phyloP scores from a whole-genome alignment of 2,888 invertebrate species.

The Siphlonurus alternatus region DNA sequence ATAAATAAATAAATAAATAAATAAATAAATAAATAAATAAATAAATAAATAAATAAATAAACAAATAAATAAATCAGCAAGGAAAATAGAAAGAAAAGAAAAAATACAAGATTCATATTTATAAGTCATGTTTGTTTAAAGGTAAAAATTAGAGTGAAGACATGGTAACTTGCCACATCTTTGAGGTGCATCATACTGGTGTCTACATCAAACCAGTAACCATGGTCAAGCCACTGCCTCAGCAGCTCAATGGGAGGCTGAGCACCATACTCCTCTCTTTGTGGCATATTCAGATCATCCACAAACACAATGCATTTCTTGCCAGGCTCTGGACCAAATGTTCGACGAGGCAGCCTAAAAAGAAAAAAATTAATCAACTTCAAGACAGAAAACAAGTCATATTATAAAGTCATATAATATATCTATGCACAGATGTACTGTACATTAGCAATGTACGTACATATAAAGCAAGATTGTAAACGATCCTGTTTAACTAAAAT shows the following conservation, averaged over 20 bases:
- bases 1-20: no score
- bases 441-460: no score
- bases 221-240: conserved; percentile 84
- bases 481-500: not conserved
- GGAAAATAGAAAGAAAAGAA: no score
- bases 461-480: not conserved
- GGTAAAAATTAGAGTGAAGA: no score
- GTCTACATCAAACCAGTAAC: conserved; percentile 80
- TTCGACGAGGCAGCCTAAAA: conserved; percentile 59
- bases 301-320: conserved; percentile 81
- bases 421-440: no score
- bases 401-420: no score
- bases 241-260: conserved; percentile 82
- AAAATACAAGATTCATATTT: no score
- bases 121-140: no score
- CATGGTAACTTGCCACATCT: conserved; percentile 65
- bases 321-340: conserved; percentile 82
- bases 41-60: no score
- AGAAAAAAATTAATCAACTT: not conserved
- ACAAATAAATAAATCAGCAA: no score
- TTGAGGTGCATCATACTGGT: conserved; percentile 63
- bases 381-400: no score
- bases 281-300: conserved; percentile 86
- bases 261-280: conserved; percentile 73
- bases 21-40: no score